Base-by-base conservation (phyloP, 2,888 invertebrate species). In the Phalangium opilio region DNA sequence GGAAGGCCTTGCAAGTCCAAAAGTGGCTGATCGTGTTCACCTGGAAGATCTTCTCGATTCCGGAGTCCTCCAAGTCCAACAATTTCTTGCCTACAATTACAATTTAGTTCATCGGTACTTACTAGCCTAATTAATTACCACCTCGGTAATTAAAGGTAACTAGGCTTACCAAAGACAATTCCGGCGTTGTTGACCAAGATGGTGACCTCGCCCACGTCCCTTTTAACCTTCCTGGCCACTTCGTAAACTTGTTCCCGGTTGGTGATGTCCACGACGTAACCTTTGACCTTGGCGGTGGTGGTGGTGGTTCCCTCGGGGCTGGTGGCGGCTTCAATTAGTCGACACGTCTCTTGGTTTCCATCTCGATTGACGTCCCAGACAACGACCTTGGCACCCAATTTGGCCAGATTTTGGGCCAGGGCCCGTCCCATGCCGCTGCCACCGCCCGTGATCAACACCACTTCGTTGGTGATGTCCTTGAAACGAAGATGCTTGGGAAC, bases 121-220 rank as follows among this genome's bases (percentile, higher is more conserved):
- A n/a, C n/a, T n/a, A n/a, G n/a, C n/a, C n/a, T n/a, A n/a, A n/a
- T n/a, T n/a, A n/a, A n/a, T n/a, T n/a, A n/a, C n/a, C n/a, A n/a
- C n/a, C 5, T 27, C 27, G 27, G 27, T 27, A 27, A 27, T 7
- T 7, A 27, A 27, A 27, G 4, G 27, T 27, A 27, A 27, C 4
- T 27, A 7, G 5, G 5, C 27, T 75, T 75, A 0, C 87, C 87
- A 5, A 79, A 80, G 11, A 83, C 85, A 43, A 90, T 78, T n/a
- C 91, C 91, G n/a, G 91, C 91, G 64, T 91, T 93, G 70, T 91
- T 93, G 51, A 93, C 75, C 47, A 91, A 70, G 54, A 93, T 75
- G 18, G 81, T 77, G 11, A 91, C 81, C 68, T 75, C 76, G 59
- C 85, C 85, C 43, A 83, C 75, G 64, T 90, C 85, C 55, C 72